A percentile compares a stretch with the other conserved stretches of the same genome.
Conservation (phyloP, 1,140 invertebrate genomes). For the Drosophila sulfurigaster region DNA sequence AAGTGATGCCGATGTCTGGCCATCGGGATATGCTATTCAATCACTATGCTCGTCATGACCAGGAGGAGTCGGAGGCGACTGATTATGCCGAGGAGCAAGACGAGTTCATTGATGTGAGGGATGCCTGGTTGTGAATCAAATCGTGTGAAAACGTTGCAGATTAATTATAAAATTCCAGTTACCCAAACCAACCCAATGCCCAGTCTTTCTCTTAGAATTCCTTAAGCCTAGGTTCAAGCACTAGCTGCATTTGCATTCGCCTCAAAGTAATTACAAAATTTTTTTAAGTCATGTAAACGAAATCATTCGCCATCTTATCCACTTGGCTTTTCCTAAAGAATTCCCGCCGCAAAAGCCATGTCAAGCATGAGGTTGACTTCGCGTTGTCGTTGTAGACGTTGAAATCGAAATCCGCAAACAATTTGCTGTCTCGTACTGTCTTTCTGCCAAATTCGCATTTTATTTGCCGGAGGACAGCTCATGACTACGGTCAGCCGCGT, state of each 20-base stretch:
- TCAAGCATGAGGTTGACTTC: conserved; percentile 45
- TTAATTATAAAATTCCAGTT: conserved; percentile 80
- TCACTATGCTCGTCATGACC: conserved; percentile 75
- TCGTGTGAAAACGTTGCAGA: conserved; percentile 58
- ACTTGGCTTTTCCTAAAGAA: conserved; percentile 29
- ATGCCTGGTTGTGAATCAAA: conserved; percentile 78
- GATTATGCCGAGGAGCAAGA: conserved; percentile 75
- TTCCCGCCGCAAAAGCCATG: conserved; percentile 45
- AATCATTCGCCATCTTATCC: conserved; percentile 9
- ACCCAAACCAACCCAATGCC: background rate
- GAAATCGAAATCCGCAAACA: conserved; percentile 39
- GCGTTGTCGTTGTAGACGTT: conserved; percentile 29
- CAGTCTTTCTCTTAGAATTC: background rate
- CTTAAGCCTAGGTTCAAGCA: too few relatives aligned
- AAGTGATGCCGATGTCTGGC: conserved; percentile 50
- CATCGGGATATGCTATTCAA: conserved; percentile 78
- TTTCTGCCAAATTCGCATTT: conserved; percentile 51
- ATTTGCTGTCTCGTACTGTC: conserved; percentile 45
- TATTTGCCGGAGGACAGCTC: conserved; percentile 42
- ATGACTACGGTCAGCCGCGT: conserved; percentile 47
- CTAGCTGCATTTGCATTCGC: conserved; percentile 51
- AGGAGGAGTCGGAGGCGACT: conserved; percentile 45
- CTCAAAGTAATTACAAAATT: conserved; percentile 67
- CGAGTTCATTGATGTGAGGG: conserved; percentile 78
- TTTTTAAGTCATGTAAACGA: conserved; percentile 59